Evolutionary conservation across 2,888 invertebrate genomes (phyloP).

Genomic region (Pseudeuparius sepicola): DNA sequence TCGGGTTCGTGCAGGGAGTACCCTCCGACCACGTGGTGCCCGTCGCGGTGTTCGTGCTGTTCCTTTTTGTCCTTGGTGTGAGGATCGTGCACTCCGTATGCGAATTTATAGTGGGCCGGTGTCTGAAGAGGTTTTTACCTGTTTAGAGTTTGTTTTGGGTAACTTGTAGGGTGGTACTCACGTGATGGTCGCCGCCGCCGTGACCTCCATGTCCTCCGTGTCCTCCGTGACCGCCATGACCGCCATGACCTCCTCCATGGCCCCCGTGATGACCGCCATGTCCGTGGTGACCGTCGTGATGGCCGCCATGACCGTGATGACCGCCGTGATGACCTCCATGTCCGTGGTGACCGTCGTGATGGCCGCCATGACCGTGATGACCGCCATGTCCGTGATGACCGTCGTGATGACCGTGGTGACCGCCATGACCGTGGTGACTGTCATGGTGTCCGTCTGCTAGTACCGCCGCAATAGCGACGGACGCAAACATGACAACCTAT

Average conservation of each 20-base stretch:
- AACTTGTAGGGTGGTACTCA: slow-evolving; percentile 18
- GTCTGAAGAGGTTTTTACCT: not conserved
- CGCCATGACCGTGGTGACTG: too few species aligned
- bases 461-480: slow-evolving; percentile 1
- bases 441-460: slow-evolving; percentile 1
- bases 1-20: slow-evolving; percentile 37
- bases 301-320: slow-evolving; percentile 18
- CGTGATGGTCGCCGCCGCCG: slow-evolving; percentile 14
- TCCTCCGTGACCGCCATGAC: not conserved
- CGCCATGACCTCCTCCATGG: slow-evolving; percentile 1
- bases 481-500: slow-evolving; percentile 1
- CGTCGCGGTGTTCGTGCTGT: slow-evolving; percentile 35
- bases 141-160: too few species aligned
- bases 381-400: too few species aligned
- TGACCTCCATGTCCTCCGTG: slow-evolving; percentile 5
- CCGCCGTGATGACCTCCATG: slow-evolving; percentile 28
- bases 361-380: slow-evolving; percentile 17
- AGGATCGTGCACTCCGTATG: slow-evolving; percentile 37
- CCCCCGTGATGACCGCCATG: slow-evolving; percentile 14
- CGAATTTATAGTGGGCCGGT: slow-evolving; percentile 31
- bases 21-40: slow-evolving; percentile 34
- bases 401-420: too few species aligned
- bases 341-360: slow-evolving; percentile 34
- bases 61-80: slow-evolving; percentile 36
- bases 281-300: slow-evolving; percentile 13